Evolutionary conservation across 2,797 vertebrate genomes (phyloP).

Genomic region (Hybognathus amarus): DNA sequence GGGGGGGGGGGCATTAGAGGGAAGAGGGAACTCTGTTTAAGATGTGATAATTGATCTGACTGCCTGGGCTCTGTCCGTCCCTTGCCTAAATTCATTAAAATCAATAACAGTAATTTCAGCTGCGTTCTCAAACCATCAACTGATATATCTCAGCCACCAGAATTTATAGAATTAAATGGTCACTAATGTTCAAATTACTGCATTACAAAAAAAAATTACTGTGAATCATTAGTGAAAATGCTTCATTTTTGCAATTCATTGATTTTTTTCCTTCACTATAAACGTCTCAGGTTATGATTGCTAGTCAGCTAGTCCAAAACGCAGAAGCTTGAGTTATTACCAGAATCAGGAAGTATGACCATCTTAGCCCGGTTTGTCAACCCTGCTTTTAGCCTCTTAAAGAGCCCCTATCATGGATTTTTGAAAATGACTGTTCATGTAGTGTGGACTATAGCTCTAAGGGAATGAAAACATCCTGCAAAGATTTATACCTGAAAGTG

Average conservation of each 20-base stretch:
- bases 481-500: too few species aligned
- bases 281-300: neutral
- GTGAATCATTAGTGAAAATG: neutral
- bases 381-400: too few species aligned
- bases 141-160: neutral
- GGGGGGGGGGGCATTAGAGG: slow-evolving; percentile 27
- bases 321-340: too few species aligned
- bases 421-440: too few species aligned
- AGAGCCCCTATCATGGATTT: too few species aligned
- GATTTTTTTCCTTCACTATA: neutral
- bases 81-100: slow-evolving; percentile 53
- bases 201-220: neutral
- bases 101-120: slow-evolving; percentile 50
- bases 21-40: slow-evolving; percentile 50
- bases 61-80: slow-evolving; percentile 38
- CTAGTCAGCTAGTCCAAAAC: too few species aligned
- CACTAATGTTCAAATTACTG: neutral
- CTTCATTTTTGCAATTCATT: neutral
- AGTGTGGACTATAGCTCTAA: too few species aligned
- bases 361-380: too few species aligned
- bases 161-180: neutral
- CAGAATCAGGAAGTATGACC: too few species aligned
- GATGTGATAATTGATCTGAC: slow-evolving; percentile 51
- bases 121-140: neutral
- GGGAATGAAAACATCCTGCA: too few species aligned